Evolutionary conservation across 2,113 vertebrate genomes (phyloP).

Genomic region (Pelvicachromis taeniatus): DNA sequence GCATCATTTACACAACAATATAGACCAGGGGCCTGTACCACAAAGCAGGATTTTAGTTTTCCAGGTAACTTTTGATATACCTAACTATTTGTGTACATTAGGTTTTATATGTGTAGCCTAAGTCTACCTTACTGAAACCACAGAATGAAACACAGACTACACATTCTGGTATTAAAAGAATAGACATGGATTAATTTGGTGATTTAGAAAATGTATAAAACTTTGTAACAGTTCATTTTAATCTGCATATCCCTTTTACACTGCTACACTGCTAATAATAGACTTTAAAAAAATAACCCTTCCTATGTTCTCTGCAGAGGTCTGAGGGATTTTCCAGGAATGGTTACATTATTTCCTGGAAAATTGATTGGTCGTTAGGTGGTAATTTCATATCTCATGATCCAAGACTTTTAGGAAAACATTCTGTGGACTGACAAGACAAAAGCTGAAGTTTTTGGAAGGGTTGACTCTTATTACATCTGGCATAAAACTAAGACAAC

Average conservation of each 20-base stretch:
- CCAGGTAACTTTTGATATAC: neutral
- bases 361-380: neutral
- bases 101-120: neutral
- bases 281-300: neutral
- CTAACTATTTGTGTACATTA: neutral
- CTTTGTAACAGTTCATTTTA: neutral
- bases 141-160: neutral
- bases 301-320: neutral
- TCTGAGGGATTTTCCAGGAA: neutral
- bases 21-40: neutral
- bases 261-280: neutral
- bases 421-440: too few species aligned
- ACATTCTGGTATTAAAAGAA: neutral
- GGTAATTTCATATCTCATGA: too few species aligned
- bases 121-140: neutral
- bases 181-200: neutral
- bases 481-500: neutral
- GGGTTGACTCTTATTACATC: neutral
- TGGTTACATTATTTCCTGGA: neutral
- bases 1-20: neutral
- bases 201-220: neutral
- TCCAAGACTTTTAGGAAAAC: too few species aligned
- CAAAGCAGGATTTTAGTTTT: neutral
- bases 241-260: neutral
- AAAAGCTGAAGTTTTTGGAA: neutral